A percentile compares a stretch with the other conserved stretches of the same genome.
phyloP scores from a whole-genome alignment of 2,113 vertebrate genomes.

The pig (Sus scrofa) region DNA sequence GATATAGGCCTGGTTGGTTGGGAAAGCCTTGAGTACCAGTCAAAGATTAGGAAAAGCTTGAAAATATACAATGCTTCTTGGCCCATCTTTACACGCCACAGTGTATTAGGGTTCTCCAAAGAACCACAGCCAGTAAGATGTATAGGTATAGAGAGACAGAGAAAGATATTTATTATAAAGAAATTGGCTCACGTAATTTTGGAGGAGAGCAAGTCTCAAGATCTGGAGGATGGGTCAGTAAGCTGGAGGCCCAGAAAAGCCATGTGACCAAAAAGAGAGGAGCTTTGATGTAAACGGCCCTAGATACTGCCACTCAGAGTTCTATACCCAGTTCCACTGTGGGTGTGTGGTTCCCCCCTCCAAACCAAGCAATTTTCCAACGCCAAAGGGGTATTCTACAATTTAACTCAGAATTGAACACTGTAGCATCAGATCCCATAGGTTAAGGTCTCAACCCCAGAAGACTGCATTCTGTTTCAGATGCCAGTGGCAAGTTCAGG shows the following conservation, averaged over 20 bases:
- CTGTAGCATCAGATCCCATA: neutral
- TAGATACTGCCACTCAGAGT: neutral
- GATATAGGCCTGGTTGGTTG: neutral
- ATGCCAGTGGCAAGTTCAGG: neutral
- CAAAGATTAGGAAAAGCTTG: neutral
- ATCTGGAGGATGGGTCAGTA: neutral
- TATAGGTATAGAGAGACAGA: neutral
- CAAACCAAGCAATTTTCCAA: neutral
- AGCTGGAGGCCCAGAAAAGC: neutral
- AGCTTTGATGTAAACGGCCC: neutral
- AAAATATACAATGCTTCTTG: neutral
- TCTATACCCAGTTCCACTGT: neutral
- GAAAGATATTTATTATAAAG: neutral
- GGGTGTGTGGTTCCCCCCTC: neutral
- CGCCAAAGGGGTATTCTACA: neutral
- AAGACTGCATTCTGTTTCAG: neutral
- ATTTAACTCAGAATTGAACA: neutral
- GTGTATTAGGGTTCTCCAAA: neutral
- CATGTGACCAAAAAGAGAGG: neutral
- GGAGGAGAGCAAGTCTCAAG: neutral
- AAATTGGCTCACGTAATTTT: neutral
- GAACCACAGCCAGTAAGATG: neutral
- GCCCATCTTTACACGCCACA: neutral
- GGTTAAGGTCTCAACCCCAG: neutral
- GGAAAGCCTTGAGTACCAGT: neutral